These are phyloP conservation scores for Holothuria leucospilota DNA, from an alignment of 53 echinoderm and acorn worm genomes.

Conservation along the genomic window DNA sequence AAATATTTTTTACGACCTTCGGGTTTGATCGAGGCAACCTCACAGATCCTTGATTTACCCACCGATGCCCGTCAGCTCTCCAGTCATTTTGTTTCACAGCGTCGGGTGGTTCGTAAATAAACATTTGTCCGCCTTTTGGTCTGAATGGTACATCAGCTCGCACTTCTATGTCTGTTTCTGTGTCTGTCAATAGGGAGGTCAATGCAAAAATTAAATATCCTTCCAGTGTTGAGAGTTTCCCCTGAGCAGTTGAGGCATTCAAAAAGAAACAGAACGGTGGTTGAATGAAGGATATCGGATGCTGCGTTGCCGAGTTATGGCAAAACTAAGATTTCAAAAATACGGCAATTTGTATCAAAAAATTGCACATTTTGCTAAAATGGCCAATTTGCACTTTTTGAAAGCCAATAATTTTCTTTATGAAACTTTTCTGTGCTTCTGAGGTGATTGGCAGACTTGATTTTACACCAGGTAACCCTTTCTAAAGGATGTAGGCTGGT, in stretches of 20 bases:
- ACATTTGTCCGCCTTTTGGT: no score
- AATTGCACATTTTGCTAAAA: not conserved
- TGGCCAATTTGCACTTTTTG: not conserved
- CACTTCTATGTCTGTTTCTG: no score
- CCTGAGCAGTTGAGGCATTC: not conserved
- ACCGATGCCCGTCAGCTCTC: no score
- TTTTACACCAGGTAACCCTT: not conserved
- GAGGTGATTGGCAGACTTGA: not conserved
- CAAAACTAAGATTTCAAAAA: not conserved
- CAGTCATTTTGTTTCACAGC: no score
- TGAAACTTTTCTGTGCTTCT: not conserved
- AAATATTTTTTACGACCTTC: no score
- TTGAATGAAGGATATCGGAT: not conserved
- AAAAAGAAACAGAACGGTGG: slow-evolving; percentile 12
- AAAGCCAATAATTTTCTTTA: not conserved
- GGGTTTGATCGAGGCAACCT: no score
- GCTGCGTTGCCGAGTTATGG: not conserved
- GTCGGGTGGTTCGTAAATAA: no score
- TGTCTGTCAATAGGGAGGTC: not conserved
- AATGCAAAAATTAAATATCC: not conserved
- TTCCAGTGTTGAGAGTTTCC: not conserved
- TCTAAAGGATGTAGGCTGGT: not conserved
- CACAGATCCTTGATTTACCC: no score
- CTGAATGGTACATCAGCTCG: no score
- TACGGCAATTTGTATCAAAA: not conserved